Conservation (phyloP, 1,140 invertebrate genomes). For the Druon quercuslanigerum region DNA sequence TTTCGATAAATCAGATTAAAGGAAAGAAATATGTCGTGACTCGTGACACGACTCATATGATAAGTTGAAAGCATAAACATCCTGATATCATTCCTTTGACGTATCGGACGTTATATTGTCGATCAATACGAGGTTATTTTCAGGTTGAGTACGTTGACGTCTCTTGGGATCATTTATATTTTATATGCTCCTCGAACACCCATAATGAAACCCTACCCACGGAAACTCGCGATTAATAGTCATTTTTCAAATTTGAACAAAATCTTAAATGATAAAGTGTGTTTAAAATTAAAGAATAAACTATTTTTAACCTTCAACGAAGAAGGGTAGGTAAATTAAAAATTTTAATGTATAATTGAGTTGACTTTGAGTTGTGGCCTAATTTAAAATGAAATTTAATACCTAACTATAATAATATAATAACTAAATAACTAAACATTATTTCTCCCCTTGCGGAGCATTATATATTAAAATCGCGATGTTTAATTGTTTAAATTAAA, state of each 20-base stretch:
- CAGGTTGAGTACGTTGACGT: constrained; percentile 39
- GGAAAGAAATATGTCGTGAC: neutral
- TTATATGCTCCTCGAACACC: constrained; percentile 33
- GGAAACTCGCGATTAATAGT: neutral
- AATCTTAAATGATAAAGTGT: neutral
- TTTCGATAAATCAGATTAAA: neutral
- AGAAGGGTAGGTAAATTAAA: no score
- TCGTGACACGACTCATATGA: constrained; percentile 10
- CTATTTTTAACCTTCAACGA: no score
- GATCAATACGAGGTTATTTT: constrained; percentile 41
- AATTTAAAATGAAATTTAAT: no score
- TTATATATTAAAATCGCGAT: no score
- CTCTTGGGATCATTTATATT: constrained; percentile 41
- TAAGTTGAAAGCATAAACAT: constrained; percentile 16
- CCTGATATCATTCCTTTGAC: neutral
- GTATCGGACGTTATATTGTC: neutral
- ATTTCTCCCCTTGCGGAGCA: no score
- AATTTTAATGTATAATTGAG: no score
- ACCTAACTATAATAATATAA: no score
- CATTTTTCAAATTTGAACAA: neutral
- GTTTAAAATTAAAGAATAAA: neutral
- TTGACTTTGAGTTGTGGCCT: no score
- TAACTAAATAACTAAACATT: no score
- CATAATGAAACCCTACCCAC: constrained; percentile 41
- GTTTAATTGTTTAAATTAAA: no score